These are phyloP conservation scores for Poeciliopsis turrubarensis DNA, from an alignment of 2,113 vertebrate species.

Conservation along the genomic window DNA sequence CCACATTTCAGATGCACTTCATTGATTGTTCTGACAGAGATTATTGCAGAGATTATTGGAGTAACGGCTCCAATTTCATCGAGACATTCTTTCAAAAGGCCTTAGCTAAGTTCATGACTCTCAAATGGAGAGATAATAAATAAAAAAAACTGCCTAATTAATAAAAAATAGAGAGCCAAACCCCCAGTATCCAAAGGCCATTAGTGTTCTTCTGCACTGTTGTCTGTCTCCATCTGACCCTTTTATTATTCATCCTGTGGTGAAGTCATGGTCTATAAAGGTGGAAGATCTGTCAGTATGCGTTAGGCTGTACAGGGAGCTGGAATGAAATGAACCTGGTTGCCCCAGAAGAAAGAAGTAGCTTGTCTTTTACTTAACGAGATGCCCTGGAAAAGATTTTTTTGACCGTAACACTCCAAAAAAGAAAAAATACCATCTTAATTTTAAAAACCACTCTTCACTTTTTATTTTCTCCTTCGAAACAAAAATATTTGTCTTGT, in stretches of 20 bases:
- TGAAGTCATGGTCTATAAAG: slow-evolving; percentile 64
- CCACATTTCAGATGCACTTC: background rate
- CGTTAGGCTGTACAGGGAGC: slow-evolving; percentile 37
- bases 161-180: background rate
- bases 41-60: background rate
- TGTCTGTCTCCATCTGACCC: slow-evolving; percentile 39
- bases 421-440: too few relatives aligned
- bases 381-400: background rate
- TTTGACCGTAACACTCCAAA: too few relatives aligned
- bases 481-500: background rate
- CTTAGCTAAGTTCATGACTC: background rate
- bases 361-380: background rate
- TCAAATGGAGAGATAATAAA: too few relatives aligned
- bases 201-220: background rate
- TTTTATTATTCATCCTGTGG: slow-evolving; percentile 69
- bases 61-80: background rate
- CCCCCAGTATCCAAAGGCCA: background rate
- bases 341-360: slow-evolving; percentile 1
- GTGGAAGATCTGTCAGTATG: slow-evolving; percentile 46
- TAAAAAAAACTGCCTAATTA: too few relatives aligned
- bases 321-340: slow-evolving; percentile 15
- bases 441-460: background rate
- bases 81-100: background rate
- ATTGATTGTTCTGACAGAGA: background rate
- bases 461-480: too few relatives aligned